Base-by-base conservation (phyloP, 2,888 invertebrate genomes). In the Achlya flavicornis region DNA sequence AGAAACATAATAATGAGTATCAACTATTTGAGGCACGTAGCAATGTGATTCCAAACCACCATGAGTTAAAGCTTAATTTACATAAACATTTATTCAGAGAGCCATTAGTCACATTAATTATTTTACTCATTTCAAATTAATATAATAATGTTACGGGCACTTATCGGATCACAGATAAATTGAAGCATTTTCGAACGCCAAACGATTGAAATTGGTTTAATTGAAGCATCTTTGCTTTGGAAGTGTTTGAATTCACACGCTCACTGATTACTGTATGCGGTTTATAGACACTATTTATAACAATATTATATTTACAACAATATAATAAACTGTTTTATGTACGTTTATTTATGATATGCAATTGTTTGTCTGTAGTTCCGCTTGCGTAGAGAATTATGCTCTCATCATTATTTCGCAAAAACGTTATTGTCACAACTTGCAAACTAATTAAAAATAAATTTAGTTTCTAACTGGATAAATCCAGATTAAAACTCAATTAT, bases 121-220 rank as follows among this genome's bases (percentile, higher is more conserved):
- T 41, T 41, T 41, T 41, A 12, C 12, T 12, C 12, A 41, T 41
- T 41, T 12, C 12, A 41, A 41, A 12, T 12, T 41, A 41, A 41
- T 41, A 41, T 6, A n/a, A 16, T 7, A n/a, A 48, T 7, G n/a
- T 48, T n/a, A 48, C 16, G 19, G 53, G 19, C 53, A 53, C 19
- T 53, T 53, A 53, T 53, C 53, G 53, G 7, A 53, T 19, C 53
- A 53, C 53, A 53, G 19, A 53, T 53, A 19, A 53, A 53, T 53
- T 53, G n/a, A n/a, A 53, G 19, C 19, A 11, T 7, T 16, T 16
- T 35, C 58, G 38, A 38, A 38, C 58, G 16, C 19, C 58, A 11
- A 19, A 38, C 16, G 35, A 59, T 59, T 59, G 58, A 59, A 53
- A 59, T 59, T 59, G 58, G 58, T 59, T 59, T 59, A 35, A 59